Base-by-base conservation (phyloP, 2,113 vertebrate genomes). In the Dipodomys ordii region DNA sequence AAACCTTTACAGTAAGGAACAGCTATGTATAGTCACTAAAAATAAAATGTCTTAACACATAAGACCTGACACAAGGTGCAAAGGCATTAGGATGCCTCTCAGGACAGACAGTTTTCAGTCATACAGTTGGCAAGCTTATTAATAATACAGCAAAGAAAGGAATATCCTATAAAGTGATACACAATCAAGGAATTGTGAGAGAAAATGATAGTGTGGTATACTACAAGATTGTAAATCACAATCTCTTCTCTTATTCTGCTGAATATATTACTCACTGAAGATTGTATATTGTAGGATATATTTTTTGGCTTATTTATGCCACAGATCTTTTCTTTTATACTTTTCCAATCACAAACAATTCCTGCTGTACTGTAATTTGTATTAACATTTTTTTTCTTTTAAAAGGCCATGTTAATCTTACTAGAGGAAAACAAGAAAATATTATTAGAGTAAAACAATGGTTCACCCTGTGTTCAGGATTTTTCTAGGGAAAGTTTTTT, bases 401-500 rank as follows among this genome's bases (percentile, higher is more conserved):
- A 95, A 27, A 83, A 91, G 30, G 9, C 20, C 20, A 13, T 11
- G 18, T n/a, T 72, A 57, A 65, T 27, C 27, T 96, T 92, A 32
- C 83, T 73, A 62, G 22, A 62, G 71, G 49, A 77, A 80, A 79
- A 9, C 32, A 74, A 32, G 57, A 87, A 12, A 35, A 72, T 30
- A n/a, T 53, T 69, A 84, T 32, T 76, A 77, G 68, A 93, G 67
- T 15, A 85, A 79, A 69, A 80, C 49, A 46, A 7, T 20, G 23
- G 78, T n/a, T 62, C 49, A 79, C 7, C 27, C 77, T 92, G 65
- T 87, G 22, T 89, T 95, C 5, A 62, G 88, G 32, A 80, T 73
- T 74, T 88, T 95, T 65, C 12, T 39, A 25, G 82, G 71, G 67
- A 76, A 83, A 89, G 84, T 90, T 80, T 94, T 49, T 93, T 87